Base-by-base conservation (phyloP, 2,113 vertebrate genomes). In the Hemibagrus wyckioides region DNA sequence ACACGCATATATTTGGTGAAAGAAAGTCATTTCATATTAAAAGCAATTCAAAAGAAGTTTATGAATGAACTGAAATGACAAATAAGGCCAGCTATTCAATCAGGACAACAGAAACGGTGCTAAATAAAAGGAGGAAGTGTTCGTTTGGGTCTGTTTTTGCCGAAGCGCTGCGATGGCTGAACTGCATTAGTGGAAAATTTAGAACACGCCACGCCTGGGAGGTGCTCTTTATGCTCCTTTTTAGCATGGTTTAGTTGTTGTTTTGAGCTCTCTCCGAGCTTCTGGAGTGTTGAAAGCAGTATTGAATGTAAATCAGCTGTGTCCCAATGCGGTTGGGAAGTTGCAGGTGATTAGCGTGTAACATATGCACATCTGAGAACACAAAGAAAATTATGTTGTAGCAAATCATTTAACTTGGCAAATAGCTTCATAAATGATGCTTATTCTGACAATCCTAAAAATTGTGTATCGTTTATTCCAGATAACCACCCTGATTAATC, bases 401-500 rank as follows among this genome's bases (percentile, higher is more conserved):
- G 44, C 2, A 3, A 39, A 71, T 30, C 3, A 36, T 75, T 75
- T 25, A 19, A 50, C 73, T 7, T 76, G 1, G 3, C 8, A 11
- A 67, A 39, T 80, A 30, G 52, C 4, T 56, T 44, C 17, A 23
- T 33, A 65, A 65, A 65, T 33, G 13, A 77, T 50, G 23, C 23
- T 11, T 23, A n/a, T 0, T 76, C 30, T 50, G 25, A 54, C 25
- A 11, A 21, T 69, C 1, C 23, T 3, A 19, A 11, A 44, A 9
- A 71, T 73, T 84, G 36, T 82, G 4, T 89, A 82, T 61, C 8
- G 59, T 54, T 87, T 33, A 86, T 94, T 95, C 80, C 94, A 99
- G 98, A 99, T 99, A 90, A 99, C 98, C 77, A 99, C 97, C 6
- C 96, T 99, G 90, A 98, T 99, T 92, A 99, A 99, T 92, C 97